These are phyloP conservation scores for Agrypnia vestita DNA, from an alignment of 1,140 invertebrate genomes.

Conservation along the genomic window DNA sequence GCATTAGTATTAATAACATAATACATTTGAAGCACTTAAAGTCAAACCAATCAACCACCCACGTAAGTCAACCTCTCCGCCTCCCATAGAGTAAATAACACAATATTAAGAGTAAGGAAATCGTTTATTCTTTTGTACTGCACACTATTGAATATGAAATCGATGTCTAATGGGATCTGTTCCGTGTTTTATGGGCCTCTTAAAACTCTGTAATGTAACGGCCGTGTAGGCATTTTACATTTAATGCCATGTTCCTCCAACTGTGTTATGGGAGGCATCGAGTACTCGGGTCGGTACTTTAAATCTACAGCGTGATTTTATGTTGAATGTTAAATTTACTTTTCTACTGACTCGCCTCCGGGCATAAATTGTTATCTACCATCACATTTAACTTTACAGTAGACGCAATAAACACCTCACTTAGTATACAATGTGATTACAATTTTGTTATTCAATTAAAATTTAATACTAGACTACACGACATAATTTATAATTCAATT, in stretches of 20 bases:
- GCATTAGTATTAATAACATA: too few species aligned
- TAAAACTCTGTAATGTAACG: constrained; percentile 4
- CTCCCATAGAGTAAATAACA: constrained; percentile 2
- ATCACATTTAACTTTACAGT: too few species aligned
- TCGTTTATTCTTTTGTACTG: constrained; percentile 30
- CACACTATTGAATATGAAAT: constrained; percentile 46
- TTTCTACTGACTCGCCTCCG: too few species aligned
- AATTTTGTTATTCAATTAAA: too few species aligned
- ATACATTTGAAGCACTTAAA: constrained; percentile 9
- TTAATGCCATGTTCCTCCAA: background rate
- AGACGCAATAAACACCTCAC: too few species aligned
- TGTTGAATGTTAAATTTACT: too few species aligned
- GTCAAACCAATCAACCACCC: constrained; percentile 24
- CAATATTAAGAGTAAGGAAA: background rate
- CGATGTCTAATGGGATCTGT: constrained; percentile 24
- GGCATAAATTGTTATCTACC: too few species aligned
- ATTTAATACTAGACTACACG: too few species aligned
- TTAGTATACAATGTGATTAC: too few species aligned
- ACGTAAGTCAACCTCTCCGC: constrained; percentile 9
- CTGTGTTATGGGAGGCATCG: constrained; percentile 22
- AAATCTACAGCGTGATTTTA: too few species aligned
- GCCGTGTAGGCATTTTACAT: constrained; percentile 10
- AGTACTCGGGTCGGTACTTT: constrained; percentile 1
- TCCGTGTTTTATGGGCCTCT: constrained; percentile 38
- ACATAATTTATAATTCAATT: too few species aligned